Conservation (phyloP, 2,113 vertebrate species). For the Carassius gibelio region DNA sequence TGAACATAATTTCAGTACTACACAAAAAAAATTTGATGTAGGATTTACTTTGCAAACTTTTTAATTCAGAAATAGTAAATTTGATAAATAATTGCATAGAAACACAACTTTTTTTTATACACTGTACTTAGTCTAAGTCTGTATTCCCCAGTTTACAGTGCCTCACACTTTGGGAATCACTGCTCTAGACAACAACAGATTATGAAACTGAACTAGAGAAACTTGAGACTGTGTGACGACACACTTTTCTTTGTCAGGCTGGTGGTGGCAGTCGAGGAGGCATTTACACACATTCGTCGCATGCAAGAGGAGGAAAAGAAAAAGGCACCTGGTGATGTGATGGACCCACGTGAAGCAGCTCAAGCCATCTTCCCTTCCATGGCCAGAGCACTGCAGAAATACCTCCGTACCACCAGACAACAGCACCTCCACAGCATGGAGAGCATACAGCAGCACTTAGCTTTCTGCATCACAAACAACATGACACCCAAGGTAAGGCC, state of each 20-base stretch:
- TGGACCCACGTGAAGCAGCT: slow-evolving; percentile 92
- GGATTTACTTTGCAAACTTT: background rate
- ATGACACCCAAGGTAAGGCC: slow-evolving; percentile 91
- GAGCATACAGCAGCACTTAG: slow-evolving; percentile 94
- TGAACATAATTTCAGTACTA: background rate
- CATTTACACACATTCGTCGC: slow-evolving; percentile 91
- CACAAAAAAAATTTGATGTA: background rate
- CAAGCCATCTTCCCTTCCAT: slow-evolving; percentile 97
- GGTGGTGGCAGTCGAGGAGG: slow-evolving; percentile 92
- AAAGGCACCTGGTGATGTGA: slow-evolving; percentile 86
- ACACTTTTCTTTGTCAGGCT: slow-evolving; percentile 72
- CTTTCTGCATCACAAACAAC: slow-evolving; percentile 93
- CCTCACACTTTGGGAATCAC: background rate
- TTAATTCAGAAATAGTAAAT: background rate
- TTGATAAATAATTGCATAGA: too few species aligned
- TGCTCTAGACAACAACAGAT: background rate
- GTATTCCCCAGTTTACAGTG: background rate
- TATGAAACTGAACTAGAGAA: background rate
- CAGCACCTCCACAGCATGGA: slow-evolving; percentile 98
- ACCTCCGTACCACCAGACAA: slow-evolving; percentile 92
- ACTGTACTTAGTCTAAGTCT: background rate
- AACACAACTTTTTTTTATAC: background rate
- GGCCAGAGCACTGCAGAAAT: slow-evolving; percentile 93
- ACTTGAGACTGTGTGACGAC: background rate
- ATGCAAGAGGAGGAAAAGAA: slow-evolving; percentile 90